Conservation (phyloP, 2,797 vertebrate species). For the Xenops minutus region DNA sequence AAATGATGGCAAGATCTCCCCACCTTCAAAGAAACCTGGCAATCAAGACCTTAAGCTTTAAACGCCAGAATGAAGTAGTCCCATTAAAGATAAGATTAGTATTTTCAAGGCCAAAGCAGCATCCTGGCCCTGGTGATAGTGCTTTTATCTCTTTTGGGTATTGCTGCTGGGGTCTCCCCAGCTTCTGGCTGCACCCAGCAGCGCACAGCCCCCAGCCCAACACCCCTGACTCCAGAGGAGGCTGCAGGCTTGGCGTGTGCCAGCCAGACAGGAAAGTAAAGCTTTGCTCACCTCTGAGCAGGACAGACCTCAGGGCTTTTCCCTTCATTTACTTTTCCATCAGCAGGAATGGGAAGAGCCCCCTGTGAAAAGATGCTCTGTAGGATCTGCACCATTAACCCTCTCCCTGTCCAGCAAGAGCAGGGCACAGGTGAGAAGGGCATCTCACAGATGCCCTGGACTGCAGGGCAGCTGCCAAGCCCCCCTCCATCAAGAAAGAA, state of each 20-base stretch:
- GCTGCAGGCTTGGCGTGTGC: rapidly evolving
- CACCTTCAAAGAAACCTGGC: not conserved
- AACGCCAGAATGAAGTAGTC: not conserved
- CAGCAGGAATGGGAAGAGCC: not conserved
- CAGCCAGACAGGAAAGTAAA: not conserved
- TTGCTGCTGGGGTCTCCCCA: not conserved
- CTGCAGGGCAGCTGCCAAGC: not conserved
- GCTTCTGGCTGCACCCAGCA: not conserved
- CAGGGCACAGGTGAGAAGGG: not conserved
- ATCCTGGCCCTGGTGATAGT: not conserved
- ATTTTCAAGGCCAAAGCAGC: not conserved
- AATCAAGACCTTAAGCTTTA: not conserved
- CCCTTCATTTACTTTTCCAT: not conserved
- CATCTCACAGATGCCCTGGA: not conserved
- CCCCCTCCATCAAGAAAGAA: not conserved
- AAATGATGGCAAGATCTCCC: not conserved
- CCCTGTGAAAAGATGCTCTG: not conserved
- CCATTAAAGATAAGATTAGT: not conserved
- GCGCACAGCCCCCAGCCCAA: not conserved
- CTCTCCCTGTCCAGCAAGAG: not conserved
- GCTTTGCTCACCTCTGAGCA: not conserved
- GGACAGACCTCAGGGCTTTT: not conserved
- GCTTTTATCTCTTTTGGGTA: not conserved
- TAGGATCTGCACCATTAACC: not conserved
- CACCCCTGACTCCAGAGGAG: not conserved